phyloP scores from a whole-genome alignment of 2,113 vertebrate genomes.

The Rana temporaria region DNA sequence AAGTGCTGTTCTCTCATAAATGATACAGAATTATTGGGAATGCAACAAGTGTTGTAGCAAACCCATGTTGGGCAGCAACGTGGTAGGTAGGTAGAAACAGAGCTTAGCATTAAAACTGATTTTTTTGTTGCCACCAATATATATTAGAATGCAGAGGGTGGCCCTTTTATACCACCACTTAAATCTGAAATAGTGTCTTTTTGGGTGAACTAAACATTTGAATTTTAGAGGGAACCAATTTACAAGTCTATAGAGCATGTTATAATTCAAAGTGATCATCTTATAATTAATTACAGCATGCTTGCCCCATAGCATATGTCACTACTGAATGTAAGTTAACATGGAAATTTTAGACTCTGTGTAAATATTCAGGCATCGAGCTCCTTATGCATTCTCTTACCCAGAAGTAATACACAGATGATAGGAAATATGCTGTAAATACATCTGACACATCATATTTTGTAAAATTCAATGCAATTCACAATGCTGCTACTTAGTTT shows the following conservation, averaged over 20 bases:
- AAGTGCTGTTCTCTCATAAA: too few relatives aligned
- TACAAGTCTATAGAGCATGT: not conserved
- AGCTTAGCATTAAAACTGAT: too few relatives aligned
- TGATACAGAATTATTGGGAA: too few relatives aligned
- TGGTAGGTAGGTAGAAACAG: too few relatives aligned
- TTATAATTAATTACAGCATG: not conserved
- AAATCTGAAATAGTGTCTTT: too few relatives aligned
- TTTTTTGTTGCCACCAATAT: too few relatives aligned
- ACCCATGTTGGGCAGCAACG: too few relatives aligned
- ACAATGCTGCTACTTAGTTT: not conserved
- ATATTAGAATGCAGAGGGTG: too few relatives aligned
- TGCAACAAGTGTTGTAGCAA: too few relatives aligned
- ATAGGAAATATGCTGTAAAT: constrained; percentile 34
- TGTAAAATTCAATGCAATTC: constrained; percentile 24
- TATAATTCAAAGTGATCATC: not conserved
- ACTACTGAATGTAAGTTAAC: not conserved
- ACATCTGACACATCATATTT: constrained; percentile 48
- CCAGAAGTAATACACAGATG: constrained; percentile 37
- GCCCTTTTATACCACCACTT: too few relatives aligned
- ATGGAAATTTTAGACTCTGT: not conserved
- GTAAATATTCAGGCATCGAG: not conserved
- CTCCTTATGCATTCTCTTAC: not conserved
- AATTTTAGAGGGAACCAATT: too few relatives aligned
- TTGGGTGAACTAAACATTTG: too few relatives aligned
- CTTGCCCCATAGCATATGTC: not conserved